These are phyloP conservation scores for Steromphala cineraria DNA, from an alignment of 2,888 invertebrate species.

Conservation along the genomic window DNA sequence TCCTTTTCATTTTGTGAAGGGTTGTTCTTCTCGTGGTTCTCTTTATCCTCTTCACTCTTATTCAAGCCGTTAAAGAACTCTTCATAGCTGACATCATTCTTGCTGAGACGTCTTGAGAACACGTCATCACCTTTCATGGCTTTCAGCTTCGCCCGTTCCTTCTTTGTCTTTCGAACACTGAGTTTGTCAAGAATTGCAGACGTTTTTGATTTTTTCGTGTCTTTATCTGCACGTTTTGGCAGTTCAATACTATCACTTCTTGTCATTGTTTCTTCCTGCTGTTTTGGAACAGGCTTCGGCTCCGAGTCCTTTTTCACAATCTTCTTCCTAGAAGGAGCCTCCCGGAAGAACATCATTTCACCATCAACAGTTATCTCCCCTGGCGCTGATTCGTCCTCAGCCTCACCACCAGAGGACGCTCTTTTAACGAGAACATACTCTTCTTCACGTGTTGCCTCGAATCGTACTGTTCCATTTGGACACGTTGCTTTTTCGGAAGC, in stretches of 20 bases:
- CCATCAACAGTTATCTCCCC: constrained; percentile 48
- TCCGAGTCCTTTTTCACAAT: not conserved
- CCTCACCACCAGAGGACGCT: constrained; percentile 18
- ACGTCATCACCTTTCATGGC: constrained; percentile 64
- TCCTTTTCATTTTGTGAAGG: not conserved
- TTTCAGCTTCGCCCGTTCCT: constrained; percentile 65
- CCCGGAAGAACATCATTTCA: constrained; percentile 40
- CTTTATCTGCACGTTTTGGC: constrained; percentile 58
- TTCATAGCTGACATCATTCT: constrained; percentile 56
- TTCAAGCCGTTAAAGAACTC: constrained; percentile 43
- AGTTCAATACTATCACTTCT: constrained; percentile 42
- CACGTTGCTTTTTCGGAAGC: constrained; percentile 36
- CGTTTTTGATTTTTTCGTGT: constrained; percentile 57
- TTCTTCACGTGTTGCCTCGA: constrained; percentile 59
- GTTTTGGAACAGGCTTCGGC: not conserved
- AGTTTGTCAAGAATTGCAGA: constrained; percentile 62
- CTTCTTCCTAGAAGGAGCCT: constrained; percentile 37
- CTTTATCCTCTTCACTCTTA: constrained; percentile 27
- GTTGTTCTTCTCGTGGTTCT: not conserved
- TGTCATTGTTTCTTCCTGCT: not conserved
- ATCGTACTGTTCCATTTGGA: constrained; percentile 54
- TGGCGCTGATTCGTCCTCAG: not conserved
- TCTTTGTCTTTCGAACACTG: constrained; percentile 60
- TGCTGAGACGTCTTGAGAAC: constrained; percentile 62
- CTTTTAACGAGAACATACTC: constrained; percentile 49